A percentile compares a stretch with the other conserved stretches of the same genome.
Conservation (phyloP, 2,888 invertebrate species). For the Stenodema calcarata region DNA sequence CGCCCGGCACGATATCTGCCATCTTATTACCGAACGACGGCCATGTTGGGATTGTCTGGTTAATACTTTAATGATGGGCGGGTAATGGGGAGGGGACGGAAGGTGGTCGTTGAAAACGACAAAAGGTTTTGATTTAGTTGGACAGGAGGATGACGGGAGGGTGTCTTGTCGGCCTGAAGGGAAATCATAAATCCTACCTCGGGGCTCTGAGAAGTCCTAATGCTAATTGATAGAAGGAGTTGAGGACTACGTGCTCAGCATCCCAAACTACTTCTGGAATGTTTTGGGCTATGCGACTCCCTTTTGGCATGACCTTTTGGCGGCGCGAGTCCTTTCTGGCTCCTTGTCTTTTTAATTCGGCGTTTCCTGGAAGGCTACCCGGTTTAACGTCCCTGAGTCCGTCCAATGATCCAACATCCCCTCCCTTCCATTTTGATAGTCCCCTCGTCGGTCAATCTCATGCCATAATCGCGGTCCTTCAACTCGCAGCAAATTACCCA, state of each 20-base stretch:
- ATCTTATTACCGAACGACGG: conserved; percentile 22
- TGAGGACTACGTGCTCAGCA: conserved; percentile 48
- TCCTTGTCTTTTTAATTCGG: conserved; percentile 31
- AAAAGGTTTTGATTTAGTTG: conserved; percentile 45
- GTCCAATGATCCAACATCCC: conserved; percentile 35
- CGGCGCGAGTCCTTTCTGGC: background rate
- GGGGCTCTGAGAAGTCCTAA: conserved; percentile 14
- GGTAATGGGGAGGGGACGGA: background rate
- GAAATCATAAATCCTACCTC: conserved; percentile 48
- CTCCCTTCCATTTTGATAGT: background rate
- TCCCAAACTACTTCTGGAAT: conserved; percentile 49
- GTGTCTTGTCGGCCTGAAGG: conserved; percentile 20
- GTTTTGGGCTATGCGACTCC: conserved; percentile 50
- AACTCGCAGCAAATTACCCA: too few species aligned
- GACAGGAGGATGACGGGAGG: background rate
- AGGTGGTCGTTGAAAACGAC: conserved; percentile 23
- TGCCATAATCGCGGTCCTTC: background rate
- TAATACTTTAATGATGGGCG: conserved; percentile 42
- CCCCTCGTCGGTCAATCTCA: background rate
- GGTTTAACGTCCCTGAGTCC: conserved; percentile 30
- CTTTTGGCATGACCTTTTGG: conserved; percentile 50
- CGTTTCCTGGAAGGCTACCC: conserved; percentile 40
- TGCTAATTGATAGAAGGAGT: conserved; percentile 48
- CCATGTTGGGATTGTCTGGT: conserved; percentile 40
- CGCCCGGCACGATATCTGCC: conserved; percentile 27